Evolutionary conservation across 2,888 invertebrate species (phyloP).

Genomic region (Apantesis nais): DNA sequence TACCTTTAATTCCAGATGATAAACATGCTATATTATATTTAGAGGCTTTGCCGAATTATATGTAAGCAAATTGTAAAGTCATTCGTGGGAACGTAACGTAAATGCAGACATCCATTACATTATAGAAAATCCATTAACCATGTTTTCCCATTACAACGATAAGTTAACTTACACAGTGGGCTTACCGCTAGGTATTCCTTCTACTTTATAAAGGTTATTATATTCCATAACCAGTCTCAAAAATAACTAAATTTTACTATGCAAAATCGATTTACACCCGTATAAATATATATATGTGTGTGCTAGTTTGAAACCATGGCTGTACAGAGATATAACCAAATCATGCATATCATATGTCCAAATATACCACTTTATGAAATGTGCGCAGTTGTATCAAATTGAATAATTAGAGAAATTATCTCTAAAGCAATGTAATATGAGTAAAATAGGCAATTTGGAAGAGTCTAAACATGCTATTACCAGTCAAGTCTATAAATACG

Average conservation of each 20-base stretch:
- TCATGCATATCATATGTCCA: neutral
- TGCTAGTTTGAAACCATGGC: neutral
- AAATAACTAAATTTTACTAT: no score
- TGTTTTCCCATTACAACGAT: neutral
- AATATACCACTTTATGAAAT: neutral
- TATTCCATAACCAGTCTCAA: no score
- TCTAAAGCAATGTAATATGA: constrained; percentile 2
- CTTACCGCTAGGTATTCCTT: no score
- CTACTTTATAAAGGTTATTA: no score
- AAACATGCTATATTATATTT: no score
- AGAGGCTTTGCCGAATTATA: no score
- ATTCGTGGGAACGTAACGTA: no score
- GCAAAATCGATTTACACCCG: no score
- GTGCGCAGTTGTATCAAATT: neutral
- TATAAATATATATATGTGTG: neutral
- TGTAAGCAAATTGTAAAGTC: no score
- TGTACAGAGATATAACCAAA: neutral
- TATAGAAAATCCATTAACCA: neutral
- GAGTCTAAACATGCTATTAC: constrained; percentile 15
- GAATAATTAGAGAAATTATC: constrained; percentile 1
- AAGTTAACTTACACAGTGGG: neutral
- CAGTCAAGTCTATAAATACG: constrained; percentile 15
- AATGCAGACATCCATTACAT: no score
- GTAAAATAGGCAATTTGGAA: constrained; percentile 9
- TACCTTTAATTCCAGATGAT: no score